Evolutionary conservation across 1,140 invertebrate genomes (phyloP).

Genomic region (Stegodyphus dumicola): DNA sequence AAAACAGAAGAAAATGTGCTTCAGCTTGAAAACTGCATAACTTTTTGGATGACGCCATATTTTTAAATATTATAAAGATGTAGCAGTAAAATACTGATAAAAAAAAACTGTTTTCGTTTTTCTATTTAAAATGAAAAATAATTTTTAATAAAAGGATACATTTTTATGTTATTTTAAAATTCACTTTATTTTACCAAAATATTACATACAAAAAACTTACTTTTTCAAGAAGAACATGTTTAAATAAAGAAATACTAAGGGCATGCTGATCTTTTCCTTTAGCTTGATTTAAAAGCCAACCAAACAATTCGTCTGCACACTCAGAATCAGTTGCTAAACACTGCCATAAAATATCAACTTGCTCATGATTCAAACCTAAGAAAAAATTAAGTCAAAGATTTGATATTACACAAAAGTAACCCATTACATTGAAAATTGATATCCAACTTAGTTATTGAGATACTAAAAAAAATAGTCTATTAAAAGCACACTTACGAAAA

Average conservation of each 20-base stretch:
- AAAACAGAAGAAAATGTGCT: too few relatives aligned
- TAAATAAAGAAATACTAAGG: slow-evolving; percentile 83
- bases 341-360: slow-evolving; percentile 90
- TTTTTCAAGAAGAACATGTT: slow-evolving; percentile 89
- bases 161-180: too few relatives aligned
- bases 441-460: background rate
- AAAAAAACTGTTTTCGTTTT: too few relatives aligned
- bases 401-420: background rate
- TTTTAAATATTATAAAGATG: too few relatives aligned
- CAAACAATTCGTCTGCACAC: slow-evolving; percentile 90
- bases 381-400: slow-evolving; percentile 59
- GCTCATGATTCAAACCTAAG: slow-evolving; percentile 83
- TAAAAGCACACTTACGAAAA: slow-evolving; percentile 73
- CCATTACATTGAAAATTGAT: background rate
- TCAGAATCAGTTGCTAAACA: slow-evolving; percentile 85
- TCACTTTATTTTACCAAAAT: too few relatives aligned
- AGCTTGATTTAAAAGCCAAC: slow-evolving; percentile 89
- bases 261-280: slow-evolving; percentile 86
- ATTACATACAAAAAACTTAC: slow-evolving; percentile 60
- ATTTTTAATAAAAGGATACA: too few relatives aligned
- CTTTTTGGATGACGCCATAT: too few relatives aligned
- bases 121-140: too few relatives aligned
- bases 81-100: too few relatives aligned
- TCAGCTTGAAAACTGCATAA: too few relatives aligned
- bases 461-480: too few relatives aligned